These are phyloP conservation scores for Excalfactoria chinensis DNA, from an alignment of 2,113 vertebrate species.

Conservation along the genomic window DNA sequence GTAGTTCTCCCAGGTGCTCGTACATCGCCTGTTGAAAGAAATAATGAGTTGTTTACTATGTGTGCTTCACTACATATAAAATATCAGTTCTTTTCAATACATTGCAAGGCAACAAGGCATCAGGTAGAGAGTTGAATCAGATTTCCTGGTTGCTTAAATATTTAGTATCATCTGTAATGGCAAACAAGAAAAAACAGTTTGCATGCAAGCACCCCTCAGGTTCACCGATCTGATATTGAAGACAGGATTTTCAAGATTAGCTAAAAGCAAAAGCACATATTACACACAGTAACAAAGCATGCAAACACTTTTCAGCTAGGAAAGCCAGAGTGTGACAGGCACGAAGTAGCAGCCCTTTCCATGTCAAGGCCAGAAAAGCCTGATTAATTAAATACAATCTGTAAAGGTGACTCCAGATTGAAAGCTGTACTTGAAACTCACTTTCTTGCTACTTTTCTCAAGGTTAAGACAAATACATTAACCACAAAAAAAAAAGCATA, in stretches of 20 bases:
- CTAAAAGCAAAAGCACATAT: background rate
- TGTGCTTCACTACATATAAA: background rate
- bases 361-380: background rate
- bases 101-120: background rate
- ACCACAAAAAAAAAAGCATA: background rate
- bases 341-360: background rate
- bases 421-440: background rate
- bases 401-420: background rate
- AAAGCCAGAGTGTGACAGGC: background rate
- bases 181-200: background rate
- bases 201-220: background rate
- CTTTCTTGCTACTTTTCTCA: background rate
- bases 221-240: background rate
- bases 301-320: background rate
- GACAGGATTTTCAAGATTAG: background rate
- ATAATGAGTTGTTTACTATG: background rate
- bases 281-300: background rate
- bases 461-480: background rate
- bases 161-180: background rate
- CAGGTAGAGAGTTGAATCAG: background rate
- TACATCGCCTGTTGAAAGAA: conserved; percentile 86
- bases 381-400: background rate
- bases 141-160: background rate
- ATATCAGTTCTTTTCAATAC: background rate
- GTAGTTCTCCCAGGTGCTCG: conserved; percentile 93